Conservation (phyloP, 30 jellyfish, hydroid and myxozoan genomes). For the Cassiopea andromeda region DNA sequence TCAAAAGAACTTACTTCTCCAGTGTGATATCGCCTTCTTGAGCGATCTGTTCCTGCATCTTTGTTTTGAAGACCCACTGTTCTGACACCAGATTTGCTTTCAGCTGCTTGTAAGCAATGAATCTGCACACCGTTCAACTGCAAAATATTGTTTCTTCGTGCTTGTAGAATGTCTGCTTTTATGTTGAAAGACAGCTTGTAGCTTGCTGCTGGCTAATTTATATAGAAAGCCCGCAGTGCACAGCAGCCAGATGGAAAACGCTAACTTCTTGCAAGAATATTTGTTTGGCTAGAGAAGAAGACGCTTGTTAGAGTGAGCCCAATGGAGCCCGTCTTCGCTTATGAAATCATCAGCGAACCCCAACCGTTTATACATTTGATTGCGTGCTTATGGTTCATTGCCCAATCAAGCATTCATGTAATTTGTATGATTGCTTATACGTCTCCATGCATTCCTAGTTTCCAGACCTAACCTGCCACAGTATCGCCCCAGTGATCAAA, state of each 20-base stretch:
- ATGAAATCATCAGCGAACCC: constrained; percentile 84
- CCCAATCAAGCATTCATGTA: constrained; percentile 72
- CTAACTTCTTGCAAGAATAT: constrained; percentile 15
- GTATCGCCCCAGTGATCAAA: constrained; percentile 69
- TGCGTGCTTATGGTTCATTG: constrained; percentile 73
- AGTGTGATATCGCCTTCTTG: constrained; percentile 3
- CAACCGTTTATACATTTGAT: constrained; percentile 74
- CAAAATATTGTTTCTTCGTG: not conserved
- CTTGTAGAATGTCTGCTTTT: not conserved
- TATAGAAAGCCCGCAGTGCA: not conserved
- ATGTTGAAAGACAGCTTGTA: not conserved
- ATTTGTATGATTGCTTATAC: constrained; percentile 74
- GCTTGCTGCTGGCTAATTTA: not conserved
- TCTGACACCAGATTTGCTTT: constrained; percentile 2
- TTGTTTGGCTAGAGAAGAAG: constrained; percentile 56
- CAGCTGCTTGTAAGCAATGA: constrained; percentile 31
- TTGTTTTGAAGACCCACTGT: not conserved
- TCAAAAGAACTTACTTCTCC: constrained; percentile 10
- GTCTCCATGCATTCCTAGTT: constrained; percentile 67
- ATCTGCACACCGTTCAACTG: constrained; percentile 4
- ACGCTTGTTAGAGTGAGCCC: constrained; percentile 69
- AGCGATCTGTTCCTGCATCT: constrained; percentile 7
- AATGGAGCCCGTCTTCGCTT: constrained; percentile 60
- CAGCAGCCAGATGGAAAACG: not conserved
- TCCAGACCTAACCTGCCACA: constrained; percentile 81